These are phyloP conservation scores for Lamellibrachia luymesi DNA, from an alignment of 1,140 invertebrate genomes.

Conservation along the genomic window DNA sequence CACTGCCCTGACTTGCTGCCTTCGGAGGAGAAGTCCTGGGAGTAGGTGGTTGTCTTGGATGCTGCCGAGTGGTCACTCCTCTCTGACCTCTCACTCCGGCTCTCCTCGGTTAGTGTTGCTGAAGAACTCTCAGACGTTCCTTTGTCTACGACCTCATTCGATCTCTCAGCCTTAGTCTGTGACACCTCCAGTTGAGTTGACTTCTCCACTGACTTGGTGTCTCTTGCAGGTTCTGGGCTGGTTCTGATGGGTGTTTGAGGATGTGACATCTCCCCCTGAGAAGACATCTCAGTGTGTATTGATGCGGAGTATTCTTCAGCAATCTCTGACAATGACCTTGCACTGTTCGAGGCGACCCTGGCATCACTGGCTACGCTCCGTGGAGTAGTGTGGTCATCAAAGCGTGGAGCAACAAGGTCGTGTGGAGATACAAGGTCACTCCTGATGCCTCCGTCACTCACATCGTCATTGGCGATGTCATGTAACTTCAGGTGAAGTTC, in stretches of 20 bases:
- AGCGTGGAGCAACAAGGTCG: conserved; percentile 8
- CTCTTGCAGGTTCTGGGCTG: not conserved
- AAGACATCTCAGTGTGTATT: not conserved
- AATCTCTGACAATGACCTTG: not conserved
- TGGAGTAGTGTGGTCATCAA: not conserved
- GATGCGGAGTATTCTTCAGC: not conserved
- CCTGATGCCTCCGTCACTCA: not conserved
- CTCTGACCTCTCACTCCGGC: not conserved
- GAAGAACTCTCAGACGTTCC: not conserved
- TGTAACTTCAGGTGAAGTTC: not conserved
- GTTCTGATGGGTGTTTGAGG: not conserved
- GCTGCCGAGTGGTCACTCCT: not conserved
- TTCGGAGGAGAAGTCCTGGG: not conserved
- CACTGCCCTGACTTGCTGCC: not conserved
- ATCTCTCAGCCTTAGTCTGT: not conserved
- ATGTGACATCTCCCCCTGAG: not conserved
- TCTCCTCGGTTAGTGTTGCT: not conserved
- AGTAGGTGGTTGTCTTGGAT: not conserved
- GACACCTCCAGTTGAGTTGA: not conserved
- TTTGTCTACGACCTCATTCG: not conserved
- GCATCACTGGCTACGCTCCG: not conserved
- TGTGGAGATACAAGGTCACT: not conserved
- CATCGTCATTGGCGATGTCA: not conserved
- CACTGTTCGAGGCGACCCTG: not conserved
- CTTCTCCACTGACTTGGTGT: not conserved